Conservation (phyloP, 2,113 vertebrate genomes). For the Tupaia tana region DNA sequence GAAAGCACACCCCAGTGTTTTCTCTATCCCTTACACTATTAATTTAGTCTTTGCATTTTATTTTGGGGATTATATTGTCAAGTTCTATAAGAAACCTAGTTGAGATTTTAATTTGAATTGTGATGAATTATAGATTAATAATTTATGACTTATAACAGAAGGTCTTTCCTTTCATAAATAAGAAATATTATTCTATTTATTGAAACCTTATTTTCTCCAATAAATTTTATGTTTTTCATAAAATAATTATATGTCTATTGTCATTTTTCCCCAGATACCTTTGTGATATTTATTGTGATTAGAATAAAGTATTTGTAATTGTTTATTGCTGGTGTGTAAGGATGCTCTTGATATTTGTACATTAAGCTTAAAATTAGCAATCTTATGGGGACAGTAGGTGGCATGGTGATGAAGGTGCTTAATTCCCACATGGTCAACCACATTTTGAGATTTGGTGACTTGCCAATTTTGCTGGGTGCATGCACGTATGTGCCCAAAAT, state of each 20-base stretch:
- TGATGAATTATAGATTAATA: neutral
- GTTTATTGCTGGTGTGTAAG: neutral
- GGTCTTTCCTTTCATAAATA: neutral
- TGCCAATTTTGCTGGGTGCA: too few species aligned
- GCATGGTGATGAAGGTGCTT: too few species aligned
- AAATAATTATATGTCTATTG: neutral
- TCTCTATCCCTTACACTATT: neutral
- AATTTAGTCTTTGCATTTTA: neutral
- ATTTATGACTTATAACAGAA: neutral
- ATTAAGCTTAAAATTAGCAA: neutral
- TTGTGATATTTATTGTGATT: neutral
- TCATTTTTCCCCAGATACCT: neutral
- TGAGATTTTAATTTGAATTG: neutral
- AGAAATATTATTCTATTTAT: neutral
- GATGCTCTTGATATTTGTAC: neutral
- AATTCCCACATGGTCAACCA: too few species aligned
- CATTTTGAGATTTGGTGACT: too few species aligned
- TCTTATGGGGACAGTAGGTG: too few species aligned
- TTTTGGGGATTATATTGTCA: neutral
- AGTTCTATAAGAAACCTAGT: neutral
- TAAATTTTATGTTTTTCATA: neutral
- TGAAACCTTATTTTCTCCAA: neutral
- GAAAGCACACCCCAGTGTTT: neutral
- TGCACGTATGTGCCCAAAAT: too few species aligned
- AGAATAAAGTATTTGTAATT: neutral